Evolutionary conservation across 1,140 invertebrate genomes (phyloP).

Genomic region (Centruroides sculpturatus): DNA sequence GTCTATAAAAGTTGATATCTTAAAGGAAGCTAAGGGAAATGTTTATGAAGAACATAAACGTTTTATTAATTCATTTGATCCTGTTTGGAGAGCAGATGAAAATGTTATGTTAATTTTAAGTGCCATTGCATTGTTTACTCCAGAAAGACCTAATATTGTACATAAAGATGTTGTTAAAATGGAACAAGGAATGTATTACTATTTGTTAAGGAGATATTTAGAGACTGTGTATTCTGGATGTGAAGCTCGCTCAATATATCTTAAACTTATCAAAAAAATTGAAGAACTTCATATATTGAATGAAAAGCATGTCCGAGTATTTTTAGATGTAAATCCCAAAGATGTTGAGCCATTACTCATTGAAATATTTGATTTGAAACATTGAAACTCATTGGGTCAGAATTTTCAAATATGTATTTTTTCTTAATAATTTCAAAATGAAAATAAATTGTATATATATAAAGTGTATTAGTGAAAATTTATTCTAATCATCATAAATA

Average conservation of each 20-base stretch:
- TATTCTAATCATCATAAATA: no score
- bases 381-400: background rate
- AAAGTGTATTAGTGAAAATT: no score
- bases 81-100: constrained; percentile 62
- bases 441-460: no score
- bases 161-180: constrained; percentile 70
- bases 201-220: constrained; percentile 66
- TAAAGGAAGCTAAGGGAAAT: constrained; percentile 73
- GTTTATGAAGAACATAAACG: constrained; percentile 67
- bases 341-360: constrained; percentile 78
- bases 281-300: constrained; percentile 69
- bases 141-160: constrained; percentile 58
- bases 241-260: constrained; percentile 67
- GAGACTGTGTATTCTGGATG: constrained; percentile 67
- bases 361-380: constrained; percentile 81
- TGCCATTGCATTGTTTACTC: constrained; percentile 75
- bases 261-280: constrained; percentile 74
- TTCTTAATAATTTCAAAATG: no score
- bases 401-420: no score
- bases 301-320: constrained; percentile 71
- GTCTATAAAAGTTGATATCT: constrained; percentile 58
- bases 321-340: constrained; percentile 75
- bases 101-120: constrained; percentile 77
- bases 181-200: constrained; percentile 83
- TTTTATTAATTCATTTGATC: constrained; percentile 65